phyloP scores from a whole-genome alignment of 2,113 vertebrate species.

The Amia ocellicauda region DNA sequence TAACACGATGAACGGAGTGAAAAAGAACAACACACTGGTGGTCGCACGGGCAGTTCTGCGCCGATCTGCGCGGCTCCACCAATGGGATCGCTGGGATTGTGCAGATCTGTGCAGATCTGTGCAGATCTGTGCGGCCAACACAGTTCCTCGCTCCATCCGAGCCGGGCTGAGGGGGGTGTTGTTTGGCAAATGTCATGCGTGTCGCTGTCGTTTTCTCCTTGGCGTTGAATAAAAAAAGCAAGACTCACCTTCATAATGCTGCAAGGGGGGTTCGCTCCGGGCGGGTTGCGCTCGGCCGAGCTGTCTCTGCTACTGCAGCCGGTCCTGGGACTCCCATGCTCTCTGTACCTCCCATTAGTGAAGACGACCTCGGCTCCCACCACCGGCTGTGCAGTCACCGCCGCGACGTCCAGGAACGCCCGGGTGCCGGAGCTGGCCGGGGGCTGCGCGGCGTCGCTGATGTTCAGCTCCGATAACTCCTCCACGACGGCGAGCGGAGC shows the following conservation, averaged over 20 bases:
- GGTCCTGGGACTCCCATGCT: conserved; percentile 50
- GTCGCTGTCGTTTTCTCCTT: no score
- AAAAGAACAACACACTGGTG: no score
- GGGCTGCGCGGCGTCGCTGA: conserved; percentile 32
- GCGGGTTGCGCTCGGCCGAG: conserved; percentile 70
- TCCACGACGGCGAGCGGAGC: conserved; percentile 39
- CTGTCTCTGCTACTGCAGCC: conserved; percentile 70
- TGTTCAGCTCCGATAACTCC: conserved; percentile 36
- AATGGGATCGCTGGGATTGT: no score
- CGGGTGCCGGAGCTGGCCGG: conserved; percentile 43
- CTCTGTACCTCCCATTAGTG: conserved; percentile 61
- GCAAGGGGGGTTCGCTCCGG: conserved; percentile 64
- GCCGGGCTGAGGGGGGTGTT: no score
- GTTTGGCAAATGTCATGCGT: no score
- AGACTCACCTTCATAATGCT: conserved; percentile 84
- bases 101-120: no score
- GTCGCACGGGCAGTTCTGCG: no score
- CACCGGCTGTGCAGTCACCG: conserved; percentile 41
- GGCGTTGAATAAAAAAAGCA: conserved; percentile 3
- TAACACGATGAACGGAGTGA: no score
- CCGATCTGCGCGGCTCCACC: no score
- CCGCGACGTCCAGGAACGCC: conserved; percentile 55
- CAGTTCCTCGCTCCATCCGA: no score
- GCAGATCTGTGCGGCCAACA: no score
- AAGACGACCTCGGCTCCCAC: conserved; percentile 58